A percentile compares a stretch with the other conserved stretches of the same genome.
These are phyloP conservation scores for Leptinotarsa haldemani DNA, from an alignment of 2,888 invertebrate species.

Conservation along the genomic window DNA sequence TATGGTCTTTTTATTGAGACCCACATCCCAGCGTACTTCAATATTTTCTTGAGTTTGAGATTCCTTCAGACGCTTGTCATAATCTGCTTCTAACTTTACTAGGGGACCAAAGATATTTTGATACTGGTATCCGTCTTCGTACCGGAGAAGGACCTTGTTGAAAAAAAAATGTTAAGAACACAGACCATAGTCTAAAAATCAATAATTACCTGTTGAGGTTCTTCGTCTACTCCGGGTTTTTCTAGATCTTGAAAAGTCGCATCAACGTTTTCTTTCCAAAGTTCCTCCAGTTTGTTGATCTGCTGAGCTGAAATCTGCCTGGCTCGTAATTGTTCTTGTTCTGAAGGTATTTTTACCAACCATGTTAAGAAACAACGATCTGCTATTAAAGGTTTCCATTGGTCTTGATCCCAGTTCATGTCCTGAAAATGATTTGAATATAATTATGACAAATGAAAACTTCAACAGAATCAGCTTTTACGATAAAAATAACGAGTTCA, in stretches of 20 bases:
- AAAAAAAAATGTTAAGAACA: constrained; percentile 7
- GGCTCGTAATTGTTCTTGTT: constrained; percentile 95
- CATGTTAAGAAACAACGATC: constrained; percentile 96
- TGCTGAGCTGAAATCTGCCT: constrained; percentile 97
- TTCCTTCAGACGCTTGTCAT: constrained; percentile 97
- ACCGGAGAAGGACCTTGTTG: constrained; percentile 70
- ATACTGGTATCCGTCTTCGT: constrained; percentile 99
- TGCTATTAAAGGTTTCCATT: constrained; percentile 98
- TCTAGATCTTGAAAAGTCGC: constrained; percentile 98
- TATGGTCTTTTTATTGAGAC: constrained; percentile 96
- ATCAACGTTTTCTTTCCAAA: constrained; percentile 99
- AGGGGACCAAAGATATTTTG: constrained; percentile 98
- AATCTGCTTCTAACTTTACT: constrained; percentile 97
- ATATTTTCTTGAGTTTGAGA: constrained; percentile 98
- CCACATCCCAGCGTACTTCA: constrained; percentile 98
- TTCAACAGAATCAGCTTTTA: no score
- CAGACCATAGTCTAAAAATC: background rate
- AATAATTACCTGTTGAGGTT: constrained; percentile 86
- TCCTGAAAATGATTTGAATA: constrained; percentile 68
- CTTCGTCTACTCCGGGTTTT: constrained; percentile 97
- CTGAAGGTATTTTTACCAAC: constrained; percentile 97
- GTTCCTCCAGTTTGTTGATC: constrained; percentile 96
- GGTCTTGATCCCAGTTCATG: constrained; percentile 99
- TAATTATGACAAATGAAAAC: background rate
- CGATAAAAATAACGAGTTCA: no score